A percentile compares a stretch with the other conserved stretches of the same genome.
Evolutionary conservation across 2,113 vertebrate genomes (phyloP).

Genomic region (Opisthocomus hoazin): DNA sequence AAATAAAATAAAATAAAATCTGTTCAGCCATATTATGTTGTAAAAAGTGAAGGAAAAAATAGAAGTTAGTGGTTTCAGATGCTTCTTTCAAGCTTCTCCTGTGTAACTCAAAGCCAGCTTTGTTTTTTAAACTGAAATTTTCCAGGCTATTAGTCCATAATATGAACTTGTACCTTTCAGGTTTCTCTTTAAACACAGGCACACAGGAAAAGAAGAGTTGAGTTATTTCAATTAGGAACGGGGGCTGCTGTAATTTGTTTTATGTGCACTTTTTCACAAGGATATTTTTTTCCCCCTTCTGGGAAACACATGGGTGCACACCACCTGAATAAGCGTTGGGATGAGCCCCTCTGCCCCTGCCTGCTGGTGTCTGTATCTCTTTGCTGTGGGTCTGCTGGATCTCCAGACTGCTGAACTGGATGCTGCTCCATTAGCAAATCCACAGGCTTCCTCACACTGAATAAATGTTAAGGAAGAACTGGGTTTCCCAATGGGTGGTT

Average conservation of each 20-base stretch:
- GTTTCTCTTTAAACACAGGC: conserved; percentile 58
- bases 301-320: not conserved
- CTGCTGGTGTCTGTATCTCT: not conserved
- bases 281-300: not conserved
- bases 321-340: not conserved
- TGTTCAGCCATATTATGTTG: conserved; percentile 47
- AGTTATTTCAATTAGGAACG: conserved; percentile 49
- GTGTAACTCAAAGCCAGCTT: conserved; percentile 70
- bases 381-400: not conserved
- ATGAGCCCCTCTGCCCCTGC: not conserved
- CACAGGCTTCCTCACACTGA: not conserved
- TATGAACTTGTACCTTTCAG: conserved; percentile 56
- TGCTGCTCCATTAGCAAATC: not conserved
- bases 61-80: conserved; percentile 55
- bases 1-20: conserved; percentile 65
- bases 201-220: conserved; percentile 17
- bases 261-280: conserved; percentile 22
- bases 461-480: not conserved
- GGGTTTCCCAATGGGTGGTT: not conserved
- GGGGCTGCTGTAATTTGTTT: conserved; percentile 28
- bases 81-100: conserved; percentile 39
- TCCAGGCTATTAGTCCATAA: conserved; percentile 62
- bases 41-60: conserved; percentile 42
- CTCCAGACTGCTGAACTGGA: not conserved
- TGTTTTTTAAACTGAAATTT: conserved; percentile 70